Evolutionary conservation across 2,113 vertebrate species (phyloP), one percentile per base, ranked within the genome.

Genomic region (Marmota flaviventris): DNA sequence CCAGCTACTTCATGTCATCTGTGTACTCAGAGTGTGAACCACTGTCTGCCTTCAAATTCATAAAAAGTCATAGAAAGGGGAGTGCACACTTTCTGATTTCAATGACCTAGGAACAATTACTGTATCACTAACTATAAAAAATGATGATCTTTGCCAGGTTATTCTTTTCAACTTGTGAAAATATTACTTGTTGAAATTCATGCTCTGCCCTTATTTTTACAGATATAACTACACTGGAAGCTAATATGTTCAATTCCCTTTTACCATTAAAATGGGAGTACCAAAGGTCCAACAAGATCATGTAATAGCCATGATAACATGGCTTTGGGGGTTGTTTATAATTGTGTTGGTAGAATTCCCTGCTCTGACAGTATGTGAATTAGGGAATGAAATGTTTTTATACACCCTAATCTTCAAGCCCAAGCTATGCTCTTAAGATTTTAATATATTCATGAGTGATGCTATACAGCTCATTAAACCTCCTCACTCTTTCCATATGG

Each of bases 401-500:
- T 97, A 93, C 16, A 91, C 11, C 24, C 96, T 96, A 85, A 93
- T 97, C 87, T 97, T 93, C 93, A 97, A 95, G 27, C 63, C 29
- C 34, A 73, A 89, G n/a, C 87, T 97, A 92, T 77, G 42, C 83
- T 96, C 75, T 95, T 97, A 97, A 95, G 97, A 96, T 14, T 95
- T 98, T 95, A 96, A 83, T 90, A 85, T 97, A 82, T 87, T 82
- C 90, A 90, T 79, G 87, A 96, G 73, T 96, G 93, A 97, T 79
- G 82, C 22, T 85, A 70, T 95, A 96, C 96, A 97, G 93, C 95
- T 97, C 84, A 72, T 97, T 97, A 96, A 98, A 97, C 95, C 96
- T 94, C 98, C 96, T 97, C 93, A 92, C 87, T 96, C 88, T 75
- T 96, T 86, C 98, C 98, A 98, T 98, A 98, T 98, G 98, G 98